A percentile compares a stretch with the other conserved stretches of the same genome.
These are phyloP conservation scores for Chlorops oryzae DNA, from an alignment of 1,140 invertebrate species.

Conservation along the genomic window DNA sequence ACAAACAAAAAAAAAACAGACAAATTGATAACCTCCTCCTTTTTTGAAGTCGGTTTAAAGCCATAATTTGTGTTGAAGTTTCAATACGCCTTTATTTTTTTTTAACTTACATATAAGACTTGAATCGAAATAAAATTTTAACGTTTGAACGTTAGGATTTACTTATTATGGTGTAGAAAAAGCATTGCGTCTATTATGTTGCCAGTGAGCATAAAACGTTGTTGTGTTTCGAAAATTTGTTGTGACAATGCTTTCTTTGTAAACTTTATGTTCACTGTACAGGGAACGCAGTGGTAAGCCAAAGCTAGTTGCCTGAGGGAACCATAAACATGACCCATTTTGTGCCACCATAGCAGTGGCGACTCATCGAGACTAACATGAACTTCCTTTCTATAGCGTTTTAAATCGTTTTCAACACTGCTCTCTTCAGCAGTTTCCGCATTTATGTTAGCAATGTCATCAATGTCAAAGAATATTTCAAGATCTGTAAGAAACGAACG, in stretches of 20 bases:
- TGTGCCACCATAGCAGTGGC: conserved; percentile 37
- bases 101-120: too few relatives aligned
- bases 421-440: conserved; percentile 27
- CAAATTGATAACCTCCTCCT: too few relatives aligned
- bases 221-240: conserved; percentile 39
- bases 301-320: conserved; percentile 32
- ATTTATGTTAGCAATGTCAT: conserved; percentile 21
- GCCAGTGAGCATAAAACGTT: conserved; percentile 38
- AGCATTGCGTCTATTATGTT: conserved; percentile 37
- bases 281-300: conserved; percentile 38
- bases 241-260: conserved; percentile 35
- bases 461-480: conserved; percentile 41
- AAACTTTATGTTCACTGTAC: conserved; percentile 39
- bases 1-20: too few relatives aligned
- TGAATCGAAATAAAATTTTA: too few relatives aligned
- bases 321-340: conserved; percentile 39
- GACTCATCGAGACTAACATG: conserved; percentile 39
- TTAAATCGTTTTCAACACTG: conserved; percentile 35
- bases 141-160: too few relatives aligned
- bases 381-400: conserved; percentile 40
- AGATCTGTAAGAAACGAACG: conserved; percentile 27
- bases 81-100: too few relatives aligned
- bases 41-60: too few relatives aligned
- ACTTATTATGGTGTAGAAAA: conserved; percentile 32
- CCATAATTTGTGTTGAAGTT: too few relatives aligned